Conservation (phyloP, 2,797 vertebrate species). For the Aldrovandia affinis region DNA sequence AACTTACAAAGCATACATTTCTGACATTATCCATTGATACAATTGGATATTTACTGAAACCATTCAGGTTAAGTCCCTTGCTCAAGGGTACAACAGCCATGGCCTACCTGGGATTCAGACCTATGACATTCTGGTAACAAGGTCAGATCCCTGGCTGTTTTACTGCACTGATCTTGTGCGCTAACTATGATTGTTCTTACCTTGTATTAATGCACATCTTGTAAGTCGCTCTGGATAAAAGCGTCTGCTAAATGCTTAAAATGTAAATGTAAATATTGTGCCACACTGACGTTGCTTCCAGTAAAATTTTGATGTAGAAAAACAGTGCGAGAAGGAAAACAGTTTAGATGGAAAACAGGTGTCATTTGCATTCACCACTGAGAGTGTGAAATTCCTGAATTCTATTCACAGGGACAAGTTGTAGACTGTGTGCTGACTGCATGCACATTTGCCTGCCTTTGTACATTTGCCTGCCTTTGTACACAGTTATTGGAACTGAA, state of each 20-base stretch:
- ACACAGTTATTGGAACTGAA: not conserved
- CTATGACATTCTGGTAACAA: not conserved
- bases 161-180: too few relatives aligned
- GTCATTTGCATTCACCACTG: not conserved
- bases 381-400: not conserved
- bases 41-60: too few relatives aligned
- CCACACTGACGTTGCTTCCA: not conserved
- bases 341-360: not conserved
- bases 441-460: not conserved
- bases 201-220: too few relatives aligned
- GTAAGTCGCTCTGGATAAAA: too few relatives aligned
- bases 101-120: not conserved
- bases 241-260: too few relatives aligned
- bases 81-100: not conserved
- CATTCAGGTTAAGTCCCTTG: not conserved
- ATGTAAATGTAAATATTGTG: too few relatives aligned
- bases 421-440: not conserved
- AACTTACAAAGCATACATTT: too few relatives aligned
- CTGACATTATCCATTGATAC: too few relatives aligned
- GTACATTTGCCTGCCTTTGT: not conserved
- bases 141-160: not conserved
- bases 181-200: too few relatives aligned
- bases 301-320: not conserved
- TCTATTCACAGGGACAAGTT: not conserved
- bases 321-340: not conserved